Conservation (phyloP, 2,113 vertebrate species). For the Lynx canadensis region DNA sequence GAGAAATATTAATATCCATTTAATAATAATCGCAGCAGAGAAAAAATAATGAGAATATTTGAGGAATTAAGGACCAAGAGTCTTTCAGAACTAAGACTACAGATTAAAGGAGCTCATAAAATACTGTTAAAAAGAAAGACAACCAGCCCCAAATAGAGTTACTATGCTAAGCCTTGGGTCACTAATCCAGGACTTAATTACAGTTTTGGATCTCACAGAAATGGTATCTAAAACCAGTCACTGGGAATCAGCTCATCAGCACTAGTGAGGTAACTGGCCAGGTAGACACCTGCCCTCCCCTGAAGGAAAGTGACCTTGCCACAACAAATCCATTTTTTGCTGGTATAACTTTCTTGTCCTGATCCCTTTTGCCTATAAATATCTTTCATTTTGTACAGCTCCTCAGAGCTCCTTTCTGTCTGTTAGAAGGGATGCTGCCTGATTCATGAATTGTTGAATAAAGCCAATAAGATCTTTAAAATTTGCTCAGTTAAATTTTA, state of each 20-base stretch:
- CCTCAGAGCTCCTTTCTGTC: background rate
- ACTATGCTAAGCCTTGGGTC: background rate
- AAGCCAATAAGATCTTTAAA: background rate
- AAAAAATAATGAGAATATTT: background rate
- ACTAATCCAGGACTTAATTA: background rate
- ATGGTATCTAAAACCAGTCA: background rate
- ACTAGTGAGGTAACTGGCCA: background rate
- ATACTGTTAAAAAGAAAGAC: background rate
- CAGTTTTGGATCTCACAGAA: background rate
- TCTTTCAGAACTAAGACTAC: background rate
- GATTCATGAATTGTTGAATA: background rate
- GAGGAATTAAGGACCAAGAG: background rate
- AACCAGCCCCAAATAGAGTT: background rate
- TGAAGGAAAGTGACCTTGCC: background rate
- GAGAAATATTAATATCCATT: background rate
- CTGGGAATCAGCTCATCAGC: background rate
- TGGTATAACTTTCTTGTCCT: background rate
- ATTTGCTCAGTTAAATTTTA: background rate
- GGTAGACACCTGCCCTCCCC: background rate
- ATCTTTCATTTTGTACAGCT: background rate
- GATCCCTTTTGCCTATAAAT: background rate
- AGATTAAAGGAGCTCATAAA: background rate
- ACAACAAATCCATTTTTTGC: background rate
- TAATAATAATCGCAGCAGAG: background rate
- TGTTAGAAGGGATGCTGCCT: background rate